Conservation (phyloP, 2,797 vertebrate genomes). For the Hapalemur alaotrensis region DNA sequence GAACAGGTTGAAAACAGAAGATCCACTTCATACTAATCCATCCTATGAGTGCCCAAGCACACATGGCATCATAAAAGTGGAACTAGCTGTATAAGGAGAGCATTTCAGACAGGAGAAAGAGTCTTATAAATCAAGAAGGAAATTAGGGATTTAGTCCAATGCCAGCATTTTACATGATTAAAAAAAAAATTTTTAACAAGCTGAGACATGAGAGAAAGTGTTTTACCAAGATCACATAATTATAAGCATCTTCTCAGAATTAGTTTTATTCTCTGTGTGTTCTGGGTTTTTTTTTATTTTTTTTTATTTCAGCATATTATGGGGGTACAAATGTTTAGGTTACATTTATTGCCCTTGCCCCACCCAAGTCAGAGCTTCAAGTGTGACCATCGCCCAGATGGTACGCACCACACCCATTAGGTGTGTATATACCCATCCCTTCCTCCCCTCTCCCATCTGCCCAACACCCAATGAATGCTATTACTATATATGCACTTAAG, state of each 20-base stretch:
- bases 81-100: background rate
- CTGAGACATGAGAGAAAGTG: background rate
- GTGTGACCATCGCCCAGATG: no score
- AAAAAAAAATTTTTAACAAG: background rate
- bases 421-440: no score
- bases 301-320: no score
- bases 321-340: no score
- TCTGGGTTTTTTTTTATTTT: background rate
- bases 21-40: background rate
- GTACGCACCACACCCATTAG: no score
- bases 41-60: background rate
- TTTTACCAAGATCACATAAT: background rate
- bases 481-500: no score
- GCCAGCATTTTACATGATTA: background rate
- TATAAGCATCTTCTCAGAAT: conserved; percentile 33
- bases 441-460: no score
- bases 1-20: conserved; percentile 7
- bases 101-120: background rate
- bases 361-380: no score
- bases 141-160: conserved; percentile 24
- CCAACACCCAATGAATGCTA: no score
- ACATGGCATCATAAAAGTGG: background rate
- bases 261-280: background rate
- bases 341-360: no score
- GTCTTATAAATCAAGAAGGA: background rate